Conservation (phyloP, 2,888 invertebrate genomes). For the Gastrophysa polygoni region DNA sequence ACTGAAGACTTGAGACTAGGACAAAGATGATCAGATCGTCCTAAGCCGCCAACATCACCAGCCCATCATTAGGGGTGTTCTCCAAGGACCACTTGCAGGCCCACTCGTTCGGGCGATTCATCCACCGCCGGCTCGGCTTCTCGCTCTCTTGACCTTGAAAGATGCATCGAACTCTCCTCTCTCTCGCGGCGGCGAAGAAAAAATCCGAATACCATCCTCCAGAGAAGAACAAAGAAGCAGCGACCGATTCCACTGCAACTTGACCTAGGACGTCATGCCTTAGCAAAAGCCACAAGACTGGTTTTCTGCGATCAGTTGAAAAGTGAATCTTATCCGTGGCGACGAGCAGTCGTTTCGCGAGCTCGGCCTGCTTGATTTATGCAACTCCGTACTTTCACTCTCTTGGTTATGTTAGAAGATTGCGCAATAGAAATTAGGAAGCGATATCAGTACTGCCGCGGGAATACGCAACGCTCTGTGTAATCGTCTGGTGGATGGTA, state of each 20-base stretch:
- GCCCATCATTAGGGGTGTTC: not conserved
- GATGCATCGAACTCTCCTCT: conserved; percentile 11
- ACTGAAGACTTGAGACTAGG: too few species aligned
- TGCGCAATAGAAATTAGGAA: conserved; percentile 49
- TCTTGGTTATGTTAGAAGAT: conserved; percentile 44
- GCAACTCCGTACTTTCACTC: conserved; percentile 50
- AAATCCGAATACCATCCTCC: conserved; percentile 9
- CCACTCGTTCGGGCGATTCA: not conserved
- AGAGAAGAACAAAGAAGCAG: conserved; percentile 17
- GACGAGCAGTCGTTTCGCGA: conserved; percentile 30
- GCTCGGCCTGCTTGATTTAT: conserved; percentile 39
- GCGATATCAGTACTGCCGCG: conserved; percentile 34
- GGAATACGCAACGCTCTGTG: conserved; percentile 22
- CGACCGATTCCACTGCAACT: conserved; percentile 17
- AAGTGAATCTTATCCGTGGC: conserved; percentile 34
- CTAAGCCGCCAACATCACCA: too few species aligned
- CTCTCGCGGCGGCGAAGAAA: conserved; percentile 2
- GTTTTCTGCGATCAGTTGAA: conserved; percentile 29
- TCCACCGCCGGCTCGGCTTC: not conserved
- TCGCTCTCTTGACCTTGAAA: conserved; percentile 9
- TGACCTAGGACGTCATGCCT: conserved; percentile 30
- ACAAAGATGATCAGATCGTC: too few species aligned
- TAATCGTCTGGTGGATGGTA: not conserved
- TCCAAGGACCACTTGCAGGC: not conserved
- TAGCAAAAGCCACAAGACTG: conserved; percentile 14